Percentiles rank a stretch among this genome's conserved stretches.
Evolutionary conservation across 2,113 vertebrate genomes (phyloP).

Genomic region (Cryptotis parvus): DNA sequence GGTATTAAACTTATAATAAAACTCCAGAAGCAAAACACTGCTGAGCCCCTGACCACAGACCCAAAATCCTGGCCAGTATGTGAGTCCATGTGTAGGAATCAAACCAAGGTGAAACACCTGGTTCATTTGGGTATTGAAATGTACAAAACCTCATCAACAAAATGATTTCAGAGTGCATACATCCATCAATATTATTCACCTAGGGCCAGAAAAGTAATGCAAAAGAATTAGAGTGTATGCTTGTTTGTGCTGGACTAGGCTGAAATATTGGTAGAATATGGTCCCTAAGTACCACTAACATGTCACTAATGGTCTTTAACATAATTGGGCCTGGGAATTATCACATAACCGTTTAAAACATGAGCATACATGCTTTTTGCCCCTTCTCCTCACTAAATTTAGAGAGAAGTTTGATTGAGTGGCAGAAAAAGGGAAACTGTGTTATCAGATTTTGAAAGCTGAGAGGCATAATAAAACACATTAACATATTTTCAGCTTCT

Average conservation of each 20-base stretch:
- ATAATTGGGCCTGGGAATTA: too few species aligned
- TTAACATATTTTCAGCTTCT: background rate
- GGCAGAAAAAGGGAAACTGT: background rate
- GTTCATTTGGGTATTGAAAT: background rate
- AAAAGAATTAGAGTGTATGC: too few species aligned
- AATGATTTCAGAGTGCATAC: background rate
- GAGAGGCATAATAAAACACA: background rate
- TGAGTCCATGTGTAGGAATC: background rate
- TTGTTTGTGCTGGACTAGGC: too few species aligned
- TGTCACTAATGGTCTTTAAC: too few species aligned
- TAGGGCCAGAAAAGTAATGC: background rate
- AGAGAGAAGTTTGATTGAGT: background rate
- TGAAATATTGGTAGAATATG: too few species aligned
- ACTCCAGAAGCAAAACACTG: background rate
- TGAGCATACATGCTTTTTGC: background rate
- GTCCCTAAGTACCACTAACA: too few species aligned
- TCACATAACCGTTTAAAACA: too few species aligned
- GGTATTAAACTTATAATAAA: background rate
- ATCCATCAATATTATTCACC: background rate
- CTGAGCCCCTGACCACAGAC: background rate
- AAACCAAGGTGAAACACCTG: background rate
- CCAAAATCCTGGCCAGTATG: fast-evolving
- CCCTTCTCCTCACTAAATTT: background rate
- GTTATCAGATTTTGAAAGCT: background rate
- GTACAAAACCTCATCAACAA: background rate